Evolutionary conservation across 2,113 vertebrate species (phyloP), one percentile per base, ranked within the genome.

Genomic region (Dasypus novemcinctus): DNA sequence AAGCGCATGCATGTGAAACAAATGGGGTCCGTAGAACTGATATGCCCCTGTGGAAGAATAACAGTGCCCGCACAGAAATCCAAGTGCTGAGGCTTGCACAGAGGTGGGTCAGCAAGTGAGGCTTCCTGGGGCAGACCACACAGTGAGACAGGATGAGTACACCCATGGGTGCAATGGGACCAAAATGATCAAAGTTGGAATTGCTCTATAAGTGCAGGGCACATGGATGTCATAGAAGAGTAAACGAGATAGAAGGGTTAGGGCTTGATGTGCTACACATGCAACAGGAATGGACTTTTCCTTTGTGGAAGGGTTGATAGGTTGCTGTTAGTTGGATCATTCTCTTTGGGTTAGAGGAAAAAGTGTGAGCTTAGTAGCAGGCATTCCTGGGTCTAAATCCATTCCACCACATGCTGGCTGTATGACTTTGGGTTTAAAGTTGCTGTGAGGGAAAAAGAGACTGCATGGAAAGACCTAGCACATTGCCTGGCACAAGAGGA

Each of bases 1-100:
- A 13, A 92, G 25, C 36, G 23, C 6, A 41, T 11, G 5, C 5
- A 3, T 1, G 9, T 46, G 71, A n/a, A 76, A 38, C 43, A 38
- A 5, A 20, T 33, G 2, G 9, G 41, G 66, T 11, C 0, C 14
- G 0, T 43, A 13, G 18, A 8, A 31, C 27, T 8, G 11, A 27
- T 17, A 9, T 38, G 11, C 41, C 20, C 2, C 3, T 18, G 2
- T 23, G n/a, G 63, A 43, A 33, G 36, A 59, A 21, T 21, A 25
- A 15, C 31, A 2, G 0, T 9, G 15, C 18, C 52, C 59, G 20
- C 11, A 9, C 2, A 8, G 76, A 71, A 31, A n/a, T 59, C 57
- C 46, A 43, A 1, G 59, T 36, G 36, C 36, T 12, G 46, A 64
- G 52, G 29, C 12, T 13, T 23, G 52, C 15, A 4, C 33, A 17